phyloP scores from a whole-genome alignment of 2,113 vertebrate species.

The Nycticebus coucang region DNA sequence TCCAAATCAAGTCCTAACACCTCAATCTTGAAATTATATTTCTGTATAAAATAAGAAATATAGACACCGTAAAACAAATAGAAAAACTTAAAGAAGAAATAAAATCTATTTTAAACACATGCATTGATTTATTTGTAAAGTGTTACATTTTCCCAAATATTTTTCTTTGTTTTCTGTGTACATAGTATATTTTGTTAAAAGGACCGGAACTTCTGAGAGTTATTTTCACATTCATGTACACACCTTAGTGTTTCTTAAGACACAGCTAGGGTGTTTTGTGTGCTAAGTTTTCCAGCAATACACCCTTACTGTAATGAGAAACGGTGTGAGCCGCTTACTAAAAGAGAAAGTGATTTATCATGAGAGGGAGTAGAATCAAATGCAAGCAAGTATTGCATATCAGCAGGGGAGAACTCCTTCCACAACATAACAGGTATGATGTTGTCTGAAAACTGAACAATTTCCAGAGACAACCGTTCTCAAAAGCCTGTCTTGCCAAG shows the following conservation, averaged over 20 bases:
- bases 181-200: background rate
- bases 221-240: background rate
- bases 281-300: background rate
- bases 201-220: background rate
- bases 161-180: background rate
- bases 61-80: background rate
- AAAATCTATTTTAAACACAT: background rate
- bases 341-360: background rate
- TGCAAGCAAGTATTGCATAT: background rate
- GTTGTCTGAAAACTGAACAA: background rate
- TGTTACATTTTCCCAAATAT: background rate
- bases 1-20: background rate
- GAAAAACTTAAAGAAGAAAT: background rate
- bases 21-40: background rate
- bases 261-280: background rate
- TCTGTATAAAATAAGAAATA: background rate
- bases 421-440: background rate
- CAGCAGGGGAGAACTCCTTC: background rate
- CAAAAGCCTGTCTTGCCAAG: background rate
- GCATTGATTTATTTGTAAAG: background rate
- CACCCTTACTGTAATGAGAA: background rate
- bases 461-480: background rate
- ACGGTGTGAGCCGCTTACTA: background rate
- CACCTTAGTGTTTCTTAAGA: background rate
- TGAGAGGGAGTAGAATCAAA: background rate